phyloP scores from a whole-genome alignment of 2,797 vertebrate species.

The Paguma larvata region DNA sequence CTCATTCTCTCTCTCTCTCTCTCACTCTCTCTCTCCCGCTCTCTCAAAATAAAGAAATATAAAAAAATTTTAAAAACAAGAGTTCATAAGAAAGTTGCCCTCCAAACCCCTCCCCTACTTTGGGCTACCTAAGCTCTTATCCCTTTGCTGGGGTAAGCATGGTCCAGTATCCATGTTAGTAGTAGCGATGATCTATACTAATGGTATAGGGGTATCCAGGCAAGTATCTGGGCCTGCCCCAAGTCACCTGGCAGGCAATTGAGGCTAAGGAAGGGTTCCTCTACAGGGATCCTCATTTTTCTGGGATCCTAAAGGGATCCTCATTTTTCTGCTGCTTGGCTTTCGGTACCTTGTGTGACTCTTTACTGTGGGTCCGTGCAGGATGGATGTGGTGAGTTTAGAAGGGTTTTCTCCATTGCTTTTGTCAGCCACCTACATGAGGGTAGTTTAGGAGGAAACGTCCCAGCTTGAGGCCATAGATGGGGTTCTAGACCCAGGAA shows the following conservation, averaged over 20 bases:
- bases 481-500: not conserved
- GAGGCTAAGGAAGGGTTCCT: not conserved
- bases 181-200: not conserved
- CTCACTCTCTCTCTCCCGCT: no score
- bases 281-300: not conserved
- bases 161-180: not conserved
- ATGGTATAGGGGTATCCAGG: not conserved
- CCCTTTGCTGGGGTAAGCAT: not conserved
- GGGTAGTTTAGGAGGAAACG: not conserved
- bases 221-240: fast-evolving
- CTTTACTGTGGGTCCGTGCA: not conserved
- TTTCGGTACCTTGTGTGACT: not conserved
- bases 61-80: not conserved
- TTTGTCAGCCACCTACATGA: not conserved
- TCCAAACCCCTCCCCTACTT: not conserved
- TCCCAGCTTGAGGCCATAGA: not conserved
- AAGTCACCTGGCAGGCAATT: not conserved
- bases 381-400: not conserved
- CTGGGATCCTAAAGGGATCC: no score
- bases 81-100: not conserved
- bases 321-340: not conserved
- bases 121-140: not conserved
- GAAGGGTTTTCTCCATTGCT: not conserved
- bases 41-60: no score
- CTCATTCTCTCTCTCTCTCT: no score